Conservation (phyloP, 2,113 vertebrate species). For the Blennius ocellaris region DNA sequence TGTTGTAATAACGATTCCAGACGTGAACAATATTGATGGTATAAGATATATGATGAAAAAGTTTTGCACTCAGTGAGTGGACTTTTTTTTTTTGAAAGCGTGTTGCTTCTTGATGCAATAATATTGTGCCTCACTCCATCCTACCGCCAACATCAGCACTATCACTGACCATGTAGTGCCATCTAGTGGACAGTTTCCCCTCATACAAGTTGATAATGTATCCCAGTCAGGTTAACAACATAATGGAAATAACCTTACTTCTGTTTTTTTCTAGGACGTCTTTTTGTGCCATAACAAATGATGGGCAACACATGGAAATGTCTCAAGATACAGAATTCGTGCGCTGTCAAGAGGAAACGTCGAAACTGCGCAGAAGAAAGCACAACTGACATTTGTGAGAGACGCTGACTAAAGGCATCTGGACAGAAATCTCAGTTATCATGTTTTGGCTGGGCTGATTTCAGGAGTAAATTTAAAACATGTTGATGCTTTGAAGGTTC, state of each 20-base stretch:
- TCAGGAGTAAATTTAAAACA: neutral
- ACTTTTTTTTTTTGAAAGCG: too few species aligned
- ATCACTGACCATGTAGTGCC: constrained; percentile 43
- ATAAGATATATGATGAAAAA: too few species aligned
- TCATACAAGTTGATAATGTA: neutral
- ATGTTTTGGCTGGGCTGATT: constrained; percentile 9
- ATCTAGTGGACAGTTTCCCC: constrained; percentile 64
- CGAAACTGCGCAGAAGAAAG: constrained; percentile 59
- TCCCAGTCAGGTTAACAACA: neutral
- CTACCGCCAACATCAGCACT: neutral
- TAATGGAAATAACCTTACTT: neutral
- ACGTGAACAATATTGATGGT: too few species aligned
- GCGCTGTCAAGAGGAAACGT: constrained; percentile 80
- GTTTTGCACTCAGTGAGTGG: too few species aligned
- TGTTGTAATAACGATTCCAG: too few species aligned
- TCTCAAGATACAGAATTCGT: constrained; percentile 89
- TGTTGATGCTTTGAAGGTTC: constrained; percentile 5
- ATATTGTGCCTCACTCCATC: neutral
- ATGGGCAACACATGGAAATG: constrained; percentile 81
- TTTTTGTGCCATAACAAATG: constrained; percentile 87
- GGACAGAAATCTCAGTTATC: neutral
- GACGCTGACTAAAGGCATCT: neutral
- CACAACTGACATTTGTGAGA: constrained; percentile 12
- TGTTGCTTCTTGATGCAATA: neutral
- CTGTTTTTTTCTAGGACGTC: constrained; percentile 80